These are phyloP conservation scores for Campoletis raptor DNA, from an alignment of 2,888 invertebrate genomes.

Conservation along the genomic window DNA sequence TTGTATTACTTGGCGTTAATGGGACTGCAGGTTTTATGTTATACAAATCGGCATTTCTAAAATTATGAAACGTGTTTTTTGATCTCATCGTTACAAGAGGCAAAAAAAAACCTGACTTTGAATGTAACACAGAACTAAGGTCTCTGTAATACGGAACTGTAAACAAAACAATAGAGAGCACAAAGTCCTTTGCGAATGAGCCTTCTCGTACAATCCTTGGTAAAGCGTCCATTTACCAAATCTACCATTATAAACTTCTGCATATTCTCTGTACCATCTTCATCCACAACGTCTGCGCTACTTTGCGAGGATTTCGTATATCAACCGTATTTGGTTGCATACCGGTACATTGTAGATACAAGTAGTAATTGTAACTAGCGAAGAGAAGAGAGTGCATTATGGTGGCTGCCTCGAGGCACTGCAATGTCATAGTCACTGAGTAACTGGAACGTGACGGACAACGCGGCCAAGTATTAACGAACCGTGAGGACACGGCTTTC, in stretches of 20 bases:
- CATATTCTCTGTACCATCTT: conserved; percentile 20
- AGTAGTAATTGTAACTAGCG: conserved; percentile 26
- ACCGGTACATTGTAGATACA: conserved; percentile 25
- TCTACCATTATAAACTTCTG: conserved; percentile 8
- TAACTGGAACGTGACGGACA: conserved; percentile 67
- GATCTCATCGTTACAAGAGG: background rate
- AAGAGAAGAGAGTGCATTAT: conserved; percentile 36
- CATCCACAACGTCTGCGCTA: conserved; percentile 29
- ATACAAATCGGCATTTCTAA: background rate
- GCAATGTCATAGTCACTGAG: conserved; percentile 46
- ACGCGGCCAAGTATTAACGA: conserved; percentile 66
- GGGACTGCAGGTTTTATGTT: background rate
- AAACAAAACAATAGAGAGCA: background rate
- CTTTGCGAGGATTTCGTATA: background rate
- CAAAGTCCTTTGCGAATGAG: background rate
- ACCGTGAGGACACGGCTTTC: conserved; percentile 58
- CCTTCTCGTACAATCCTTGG: background rate
- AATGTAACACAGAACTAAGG: background rate
- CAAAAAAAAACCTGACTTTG: background rate
- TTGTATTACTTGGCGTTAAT: background rate
- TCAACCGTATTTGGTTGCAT: conserved; percentile 17
- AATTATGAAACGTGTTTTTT: background rate
- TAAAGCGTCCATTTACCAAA: background rate
- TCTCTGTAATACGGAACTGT: background rate
- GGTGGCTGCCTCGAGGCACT: conserved; percentile 31